Evolutionary conservation across 1,140 invertebrate species (phyloP), one percentile per base, ranked within the genome.

Genomic region (Babylonia areolata): DNA sequence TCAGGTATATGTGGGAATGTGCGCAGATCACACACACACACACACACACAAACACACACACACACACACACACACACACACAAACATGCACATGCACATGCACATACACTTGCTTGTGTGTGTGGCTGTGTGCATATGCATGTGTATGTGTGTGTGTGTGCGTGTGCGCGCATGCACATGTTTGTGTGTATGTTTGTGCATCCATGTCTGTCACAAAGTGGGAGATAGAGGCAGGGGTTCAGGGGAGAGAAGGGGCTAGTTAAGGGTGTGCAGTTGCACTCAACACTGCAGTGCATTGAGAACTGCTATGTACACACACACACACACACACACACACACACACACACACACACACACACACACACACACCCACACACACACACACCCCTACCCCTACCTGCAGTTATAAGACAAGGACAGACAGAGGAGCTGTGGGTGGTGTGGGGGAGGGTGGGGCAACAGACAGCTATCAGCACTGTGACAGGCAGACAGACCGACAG

Each of bases 241-340:
- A n/a, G n/a, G n/a, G n/a, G n/a, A n/a, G n/a, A n/a, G n/a, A n/a
- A n/a, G n/a, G n/a, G n/a, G n/a, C n/a, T n/a, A n/a, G n/a, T n/a
- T n/a, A n/a, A n/a, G n/a, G n/a, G n/a, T n/a, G n/a, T n/a, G n/a
- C 64, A 28, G 64, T 28, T 9, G 64, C 71, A 75, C 71, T 35
- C 71, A 75, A 75, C 71, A 75, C 71, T 31, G n/a, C n/a, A n/a
- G n/a, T n/a, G n/a, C 71, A 75, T 31, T 35, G 23, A 35, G 23
- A 35, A 77, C 35, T 23, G 6, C 0, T 1, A 23, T 37, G 23
- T 37, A 40, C 35, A 40, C 75, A 77, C 75, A 39, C 75, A 42
- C 75, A 40, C 71, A 73, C 71, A 73, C 71, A 73, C 71, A 73
- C 71, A 73, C 71, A 73, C 71, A 73, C 71, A 73, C 71, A 73